Conservation (phyloP, 2,888 invertebrate species). For the Ecdyonurus torrentis region DNA sequence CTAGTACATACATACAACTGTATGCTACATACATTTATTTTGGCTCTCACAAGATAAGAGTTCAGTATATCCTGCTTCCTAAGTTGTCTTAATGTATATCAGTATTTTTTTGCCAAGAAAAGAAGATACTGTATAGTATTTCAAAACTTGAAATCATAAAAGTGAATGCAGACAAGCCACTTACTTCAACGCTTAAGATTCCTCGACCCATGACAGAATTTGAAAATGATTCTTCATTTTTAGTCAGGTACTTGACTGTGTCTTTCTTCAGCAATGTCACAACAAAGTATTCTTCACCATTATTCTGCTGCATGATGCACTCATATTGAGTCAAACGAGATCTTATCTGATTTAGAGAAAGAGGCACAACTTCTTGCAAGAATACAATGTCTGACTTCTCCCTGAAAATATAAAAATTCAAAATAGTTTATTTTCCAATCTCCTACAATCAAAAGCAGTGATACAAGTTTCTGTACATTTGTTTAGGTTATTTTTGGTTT, state of each 20-base stretch:
- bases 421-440: too few relatives aligned
- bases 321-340: slow-evolving; percentile 25
- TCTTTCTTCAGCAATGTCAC: slow-evolving; percentile 27
- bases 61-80: too few relatives aligned
- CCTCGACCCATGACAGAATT: slow-evolving; percentile 33
- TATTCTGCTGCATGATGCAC: slow-evolving; percentile 20
- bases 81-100: too few relatives aligned
- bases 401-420: slow-evolving; percentile 23
- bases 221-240: slow-evolving; percentile 28
- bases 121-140: too few relatives aligned
- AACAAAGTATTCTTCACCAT: slow-evolving; percentile 26
- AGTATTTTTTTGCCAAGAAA: too few relatives aligned
- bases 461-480: too few relatives aligned
- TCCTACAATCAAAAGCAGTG: too few relatives aligned
- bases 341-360: slow-evolving; percentile 26
- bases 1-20: too few relatives aligned
- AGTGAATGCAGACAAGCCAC: background rate
- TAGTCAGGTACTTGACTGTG: slow-evolving; percentile 24
- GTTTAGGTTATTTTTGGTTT: too few relatives aligned
- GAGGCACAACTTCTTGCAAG: slow-evolving; percentile 36
- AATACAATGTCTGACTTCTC: slow-evolving; percentile 36
- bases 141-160: background rate
- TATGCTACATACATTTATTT: too few relatives aligned
- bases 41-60: too few relatives aligned
- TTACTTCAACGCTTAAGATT: slow-evolving; percentile 30